Evolutionary conservation across 2,888 invertebrate genomes (phyloP).

Genomic region (Lordiphosa andalusiaca): DNA sequence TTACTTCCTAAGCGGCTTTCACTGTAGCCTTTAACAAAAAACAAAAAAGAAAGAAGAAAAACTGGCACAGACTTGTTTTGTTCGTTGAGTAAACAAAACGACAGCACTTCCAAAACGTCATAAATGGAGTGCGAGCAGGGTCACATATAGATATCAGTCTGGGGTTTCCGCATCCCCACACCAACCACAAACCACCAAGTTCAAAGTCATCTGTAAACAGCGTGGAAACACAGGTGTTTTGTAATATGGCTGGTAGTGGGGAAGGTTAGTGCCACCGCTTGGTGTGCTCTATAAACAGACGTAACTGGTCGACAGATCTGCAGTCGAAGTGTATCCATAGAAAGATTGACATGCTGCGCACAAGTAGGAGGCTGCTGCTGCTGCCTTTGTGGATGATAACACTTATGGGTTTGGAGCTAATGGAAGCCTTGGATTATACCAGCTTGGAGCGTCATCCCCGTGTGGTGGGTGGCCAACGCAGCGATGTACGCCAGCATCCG

Average conservation of each 20-base stretch:
- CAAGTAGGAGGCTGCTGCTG: too few relatives aligned
- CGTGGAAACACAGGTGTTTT: constrained; percentile 46
- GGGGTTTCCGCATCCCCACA: constrained; percentile 8
- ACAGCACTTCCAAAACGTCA: too few relatives aligned
- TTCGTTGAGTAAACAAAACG: too few relatives aligned
- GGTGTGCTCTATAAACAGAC: constrained; percentile 3
- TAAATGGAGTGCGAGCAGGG: too few relatives aligned
- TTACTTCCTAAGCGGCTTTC: too few relatives aligned
- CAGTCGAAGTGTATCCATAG: neutral
- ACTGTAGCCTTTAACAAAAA: too few relatives aligned
- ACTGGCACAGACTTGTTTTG: too few relatives aligned
- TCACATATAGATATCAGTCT: neutral
- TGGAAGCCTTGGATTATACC: constrained; percentile 5
- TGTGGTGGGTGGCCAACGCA: constrained; percentile 70
- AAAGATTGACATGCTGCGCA: too few relatives aligned
- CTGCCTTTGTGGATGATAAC: constrained; percentile 16
- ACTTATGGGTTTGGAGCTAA: neutral
- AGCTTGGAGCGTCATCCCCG: constrained; percentile 46
- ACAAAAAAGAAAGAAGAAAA: too few relatives aligned
- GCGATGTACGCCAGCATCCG: constrained; percentile 51
- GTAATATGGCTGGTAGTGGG: constrained; percentile 26
- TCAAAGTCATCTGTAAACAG: constrained; percentile 57
- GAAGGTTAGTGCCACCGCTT: constrained; percentile 46
- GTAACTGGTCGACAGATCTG: constrained; percentile 1
- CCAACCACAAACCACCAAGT: constrained; percentile 33